Evolutionary conservation across 2,888 invertebrate species (phyloP).

Genomic region (Pandemis cinnamomeana): DNA sequence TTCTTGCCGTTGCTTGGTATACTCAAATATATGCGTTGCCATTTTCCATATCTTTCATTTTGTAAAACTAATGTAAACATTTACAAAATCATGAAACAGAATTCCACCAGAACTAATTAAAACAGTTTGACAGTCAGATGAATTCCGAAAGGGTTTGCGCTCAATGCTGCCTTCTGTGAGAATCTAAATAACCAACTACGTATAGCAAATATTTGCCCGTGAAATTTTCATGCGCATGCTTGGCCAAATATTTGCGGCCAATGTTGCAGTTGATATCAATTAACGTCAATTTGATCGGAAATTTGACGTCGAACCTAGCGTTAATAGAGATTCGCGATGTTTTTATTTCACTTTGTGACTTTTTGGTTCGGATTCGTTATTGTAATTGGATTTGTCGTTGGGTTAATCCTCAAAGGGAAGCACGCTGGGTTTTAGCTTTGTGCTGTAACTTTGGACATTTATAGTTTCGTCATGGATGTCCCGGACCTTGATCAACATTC

Average conservation of each 20-base stretch:
- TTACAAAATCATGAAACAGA: neutral
- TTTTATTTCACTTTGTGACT: neutral
- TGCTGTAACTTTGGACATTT: neutral
- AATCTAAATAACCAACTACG: neutral
- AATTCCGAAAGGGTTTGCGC: conserved; percentile 7
- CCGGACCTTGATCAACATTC: no score
- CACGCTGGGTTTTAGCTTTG: neutral
- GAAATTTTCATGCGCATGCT: neutral
- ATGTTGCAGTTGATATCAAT: conserved; percentile 8
- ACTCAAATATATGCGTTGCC: no score
- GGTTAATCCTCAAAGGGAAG: conserved; percentile 8
- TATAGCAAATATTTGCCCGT: neutral
- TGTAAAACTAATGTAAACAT: no score
- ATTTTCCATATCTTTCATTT: no score
- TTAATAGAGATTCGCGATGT: neutral
- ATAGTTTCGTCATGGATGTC: neutral
- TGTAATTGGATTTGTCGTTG: neutral
- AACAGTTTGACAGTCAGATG: neutral
- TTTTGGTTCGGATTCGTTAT: neutral
- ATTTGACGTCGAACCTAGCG: neutral
- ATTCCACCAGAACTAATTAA: neutral
- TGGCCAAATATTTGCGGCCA: neutral
- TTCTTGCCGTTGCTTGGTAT: no score
- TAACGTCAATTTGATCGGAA: neutral
- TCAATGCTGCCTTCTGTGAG: neutral